Evolutionary conservation across 2,888 invertebrate species (phyloP), one percentile per base, ranked within the genome.

Genomic region (Caenorhabditis sp.): DNA sequence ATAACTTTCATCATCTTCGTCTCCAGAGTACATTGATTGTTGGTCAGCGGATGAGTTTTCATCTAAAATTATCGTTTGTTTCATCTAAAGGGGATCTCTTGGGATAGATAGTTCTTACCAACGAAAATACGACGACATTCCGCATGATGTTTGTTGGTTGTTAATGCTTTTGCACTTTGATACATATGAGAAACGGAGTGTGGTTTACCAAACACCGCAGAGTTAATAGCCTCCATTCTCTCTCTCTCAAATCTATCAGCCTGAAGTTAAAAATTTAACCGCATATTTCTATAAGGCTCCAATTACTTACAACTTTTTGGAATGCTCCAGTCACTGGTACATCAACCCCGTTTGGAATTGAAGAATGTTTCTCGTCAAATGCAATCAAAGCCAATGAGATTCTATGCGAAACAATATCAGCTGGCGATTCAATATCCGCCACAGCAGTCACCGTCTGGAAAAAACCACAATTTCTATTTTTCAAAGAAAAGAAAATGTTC

Each of bases 391-490:
- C 75, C 20, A 72, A 61, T 0, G 71, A 67, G 23, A 80, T 57
- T 12, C 82, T 70, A 61, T 82, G 77, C 1, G 82, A 82, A 17
- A 82, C 77, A 50, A 82, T 82, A 63, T 82, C 82, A 0, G 70
- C 56, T 0, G 82, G 82, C 17, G 77, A 78, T 53, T 82, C 80
- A 53, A 82, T 82, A 62, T 82, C 82, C 0, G 82, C 82, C 8
- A 82, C 76, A 7, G 73, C 80, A 43, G 78, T 82, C 17, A 80
- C 77, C 12, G 65, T 70, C 78, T 82, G 36, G 5, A 58, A 49
- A 43, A 7, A 5, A 1, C 3, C 20, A 20, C 5, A 21, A 5
- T 53, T 53, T n/a, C n/a, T n/a, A n/a, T 7, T 10, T 21, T 53
- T 4, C 14, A 20, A 58, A 10, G 8, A 58, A 36, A 58, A 58